Evolutionary conservation across 2,113 vertebrate species (phyloP), one percentile per base, ranked within the genome.

Genomic region (Cebus imitator): DNA sequence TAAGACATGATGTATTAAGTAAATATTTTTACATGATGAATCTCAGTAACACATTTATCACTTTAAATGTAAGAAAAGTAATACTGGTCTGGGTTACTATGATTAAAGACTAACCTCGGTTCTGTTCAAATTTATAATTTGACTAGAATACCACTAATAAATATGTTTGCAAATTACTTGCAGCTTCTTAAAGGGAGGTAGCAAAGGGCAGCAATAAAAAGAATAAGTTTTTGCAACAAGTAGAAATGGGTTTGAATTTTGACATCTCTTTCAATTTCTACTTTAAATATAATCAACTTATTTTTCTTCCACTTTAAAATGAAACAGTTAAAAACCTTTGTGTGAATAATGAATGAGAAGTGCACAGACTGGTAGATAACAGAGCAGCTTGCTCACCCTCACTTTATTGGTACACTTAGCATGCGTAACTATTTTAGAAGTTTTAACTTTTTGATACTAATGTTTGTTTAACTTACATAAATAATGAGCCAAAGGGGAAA

Each of bases 201-300:
- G 35, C 52, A 82, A 82, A 58, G 37, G 25, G 11, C 11, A 75
- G 18, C 7, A 73, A 80, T 18, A 91, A 57, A 84, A 89, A 45
- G 25, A 35, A 0, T 17, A 83, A 55, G 73, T 50, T 85, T 85
- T 78, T n/a, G 57, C 9, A 95, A 73, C 14, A 58, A 30, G 23
- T 6, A 92, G 70, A 93, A 84, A 61, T 12, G 37, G 18, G 27
- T 95, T 84, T 93, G 21, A 83, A 68, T 79, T 90, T n/a, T 86
- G 9, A 57, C 30, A 85, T 35, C 21, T 79, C 68, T 91, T 85
- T 80, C 52, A 30, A 58, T 48, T 88, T 92, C 76, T 89, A 79
- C n/a, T 32, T 79, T 52, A 79, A 94, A 83, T 78, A 88, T 91
- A 82, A 87, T 52, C 20, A 91, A 80, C 87, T 80, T 66, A 58